Evolutionary conservation across 2,888 invertebrate species (phyloP).

Genomic region (Ophion slaviceki): DNA sequence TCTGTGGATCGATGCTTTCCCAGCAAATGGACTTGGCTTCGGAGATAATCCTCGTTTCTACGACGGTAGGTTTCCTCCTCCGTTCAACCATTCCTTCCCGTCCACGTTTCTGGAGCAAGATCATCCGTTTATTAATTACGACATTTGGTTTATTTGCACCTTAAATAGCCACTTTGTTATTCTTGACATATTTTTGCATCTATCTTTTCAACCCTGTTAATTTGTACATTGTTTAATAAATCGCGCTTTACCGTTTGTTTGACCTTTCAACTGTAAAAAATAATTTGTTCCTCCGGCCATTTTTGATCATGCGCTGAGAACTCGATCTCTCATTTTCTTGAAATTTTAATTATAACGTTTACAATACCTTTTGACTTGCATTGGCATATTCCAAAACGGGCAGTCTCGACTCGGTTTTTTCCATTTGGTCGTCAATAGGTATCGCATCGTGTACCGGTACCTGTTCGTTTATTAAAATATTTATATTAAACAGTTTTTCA

Average conservation of each 20-base stretch:
- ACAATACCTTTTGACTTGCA: background rate
- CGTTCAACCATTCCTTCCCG: background rate
- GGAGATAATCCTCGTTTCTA: constrained; percentile 4
- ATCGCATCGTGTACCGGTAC: no score
- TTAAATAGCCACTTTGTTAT: background rate
- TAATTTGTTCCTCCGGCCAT: background rate
- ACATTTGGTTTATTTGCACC: background rate
- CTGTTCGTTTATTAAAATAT: no score
- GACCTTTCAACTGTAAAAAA: constrained; percentile 8
- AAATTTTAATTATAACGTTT: constrained; percentile 2
- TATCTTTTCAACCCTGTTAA: constrained; percentile 4
- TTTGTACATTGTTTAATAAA: background rate
- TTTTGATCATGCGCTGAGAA: constrained; percentile 8
- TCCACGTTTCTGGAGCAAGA: constrained; percentile 6
- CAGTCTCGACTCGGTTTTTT: no score
- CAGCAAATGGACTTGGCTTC: constrained; percentile 3
- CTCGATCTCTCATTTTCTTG: background rate
- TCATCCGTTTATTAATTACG: background rate
- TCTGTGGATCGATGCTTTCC: background rate
- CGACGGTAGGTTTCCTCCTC: constrained; percentile 1
- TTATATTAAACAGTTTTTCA: no score
- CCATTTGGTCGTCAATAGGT: no score
- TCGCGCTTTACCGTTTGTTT: background rate
- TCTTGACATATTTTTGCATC: constrained; percentile 9
- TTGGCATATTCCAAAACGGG: no score